These are phyloP conservation scores for Ophioninae sp. DNA, from an alignment of 2,888 invertebrate genomes.

Conservation along the genomic window DNA sequence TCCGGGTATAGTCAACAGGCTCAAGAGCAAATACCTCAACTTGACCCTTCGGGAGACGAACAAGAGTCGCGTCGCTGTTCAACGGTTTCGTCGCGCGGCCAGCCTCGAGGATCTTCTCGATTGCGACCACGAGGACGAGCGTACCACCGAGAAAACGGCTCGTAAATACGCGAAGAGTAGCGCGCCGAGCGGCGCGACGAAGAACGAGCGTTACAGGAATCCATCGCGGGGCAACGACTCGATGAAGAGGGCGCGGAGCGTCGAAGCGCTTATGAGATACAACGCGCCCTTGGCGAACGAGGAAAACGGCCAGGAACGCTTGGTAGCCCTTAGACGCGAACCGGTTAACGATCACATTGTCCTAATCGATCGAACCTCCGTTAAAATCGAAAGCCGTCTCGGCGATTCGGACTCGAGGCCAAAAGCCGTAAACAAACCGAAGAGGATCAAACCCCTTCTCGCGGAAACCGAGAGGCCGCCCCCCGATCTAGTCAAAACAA, in stretches of 20 bases:
- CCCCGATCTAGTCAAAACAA: conserved; percentile 93
- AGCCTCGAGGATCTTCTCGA: conserved; percentile 93
- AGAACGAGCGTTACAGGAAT: conserved; percentile 82
- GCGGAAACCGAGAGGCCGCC: conserved; percentile 92
- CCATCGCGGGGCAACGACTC: conserved; percentile 84
- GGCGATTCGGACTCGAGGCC: conserved; percentile 79
- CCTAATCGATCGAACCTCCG: conserved; percentile 77
- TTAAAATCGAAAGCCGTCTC: conserved; percentile 77
- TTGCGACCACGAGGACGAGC: conserved; percentile 82
- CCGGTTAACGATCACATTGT: conserved; percentile 82
- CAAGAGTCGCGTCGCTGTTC: conserved; percentile 86
- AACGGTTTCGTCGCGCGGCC: conserved; percentile 88
- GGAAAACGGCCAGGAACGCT: conserved; percentile 47
- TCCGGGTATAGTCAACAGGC: conserved; percentile 94
- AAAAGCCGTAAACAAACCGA: conserved; percentile 82
- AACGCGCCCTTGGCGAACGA: conserved; percentile 78
- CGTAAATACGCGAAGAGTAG: conserved; percentile 73
- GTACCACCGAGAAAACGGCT: conserved; percentile 64
- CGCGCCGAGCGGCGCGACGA: conserved; percentile 59
- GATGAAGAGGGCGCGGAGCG: conserved; percentile 92
- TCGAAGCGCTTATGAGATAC: conserved; percentile 90
- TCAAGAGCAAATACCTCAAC: conserved; percentile 93
- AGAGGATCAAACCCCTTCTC: conserved; percentile 85
- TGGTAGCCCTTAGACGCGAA: conserved; percentile 72
- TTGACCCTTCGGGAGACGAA: conserved; percentile 89